Percentiles rank a stretch among this genome's conserved stretches.
These are phyloP conservation scores for Miniopterus natalensis DNA, from an alignment of 2,113 vertebrate species.

Conservation along the genomic window DNA sequence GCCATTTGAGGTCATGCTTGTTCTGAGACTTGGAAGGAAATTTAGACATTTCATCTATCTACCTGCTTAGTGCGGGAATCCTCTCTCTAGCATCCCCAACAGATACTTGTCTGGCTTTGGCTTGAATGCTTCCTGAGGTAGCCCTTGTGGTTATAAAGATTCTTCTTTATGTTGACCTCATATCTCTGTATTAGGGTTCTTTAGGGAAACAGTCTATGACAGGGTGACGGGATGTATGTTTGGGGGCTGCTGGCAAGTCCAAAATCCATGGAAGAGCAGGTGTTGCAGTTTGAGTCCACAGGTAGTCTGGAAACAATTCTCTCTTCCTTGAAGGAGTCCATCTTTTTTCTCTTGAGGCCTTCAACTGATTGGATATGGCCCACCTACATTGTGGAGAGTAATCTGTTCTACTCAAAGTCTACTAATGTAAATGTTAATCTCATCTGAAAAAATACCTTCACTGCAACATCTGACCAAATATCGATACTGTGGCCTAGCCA, in stretches of 20 bases:
- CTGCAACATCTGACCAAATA: no score
- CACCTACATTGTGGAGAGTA: neutral
- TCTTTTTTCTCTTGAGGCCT: neutral
- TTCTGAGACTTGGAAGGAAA: neutral
- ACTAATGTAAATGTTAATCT: neutral
- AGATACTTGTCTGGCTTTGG: neutral
- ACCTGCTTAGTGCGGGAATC: neutral
- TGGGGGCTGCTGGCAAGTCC: neutral
- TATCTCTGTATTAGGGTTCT: neutral
- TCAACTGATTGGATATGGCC: neutral
- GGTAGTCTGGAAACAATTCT: neutral
- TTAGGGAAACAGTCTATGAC: neutral
- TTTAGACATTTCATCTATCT: neutral
- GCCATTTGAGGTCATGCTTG: accelerated
- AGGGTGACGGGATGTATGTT: accelerated
- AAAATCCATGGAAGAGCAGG: no score
- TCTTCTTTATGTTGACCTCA: neutral
- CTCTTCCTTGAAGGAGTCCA: neutral
- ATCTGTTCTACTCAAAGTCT: neutral
- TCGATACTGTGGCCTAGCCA: neutral
- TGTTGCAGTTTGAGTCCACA: neutral
- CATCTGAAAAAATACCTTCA: neutral
- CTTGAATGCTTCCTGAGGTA: neutral
- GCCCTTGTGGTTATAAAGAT: neutral
- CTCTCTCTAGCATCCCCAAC: neutral